Evolutionary conservation across 1,140 invertebrate genomes (phyloP), one percentile per base, ranked within the genome.

Genomic region (Megalopta genalis): DNA sequence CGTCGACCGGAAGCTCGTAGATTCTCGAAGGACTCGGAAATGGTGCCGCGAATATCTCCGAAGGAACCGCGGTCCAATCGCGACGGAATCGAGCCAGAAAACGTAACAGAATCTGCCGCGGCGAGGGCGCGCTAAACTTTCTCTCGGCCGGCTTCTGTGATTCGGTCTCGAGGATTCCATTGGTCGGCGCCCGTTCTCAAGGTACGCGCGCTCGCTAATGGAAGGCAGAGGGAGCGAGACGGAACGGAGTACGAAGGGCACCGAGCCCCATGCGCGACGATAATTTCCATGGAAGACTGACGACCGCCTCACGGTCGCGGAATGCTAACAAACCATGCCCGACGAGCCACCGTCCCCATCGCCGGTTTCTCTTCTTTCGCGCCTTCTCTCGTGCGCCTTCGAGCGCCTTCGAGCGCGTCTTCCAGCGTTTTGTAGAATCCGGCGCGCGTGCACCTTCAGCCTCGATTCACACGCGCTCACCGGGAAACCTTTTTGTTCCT

Each of bases 321-420:
- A 86, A 86, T 86, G 85, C 84, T 86, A 86, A 84, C 84, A 83
- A 81, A 81, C 84, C 70, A 78, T 80, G 85, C 77, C 76, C 66
- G 54, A 64, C 72, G 76, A 83, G 32, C n/a, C 63, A 80, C 49
- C 60, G 72, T 69, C 39, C 46, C 67, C 65, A 32, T 23, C 62
- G 67, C 46, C 16, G 49, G 60, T 78, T 85, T 68, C 77, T 74
- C 71, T 71, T 81, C 83, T 80, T 83, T 87, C 84, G 77, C 72
- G 65, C 69, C 75, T 84, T 74, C 75, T 52, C 75, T 64, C 46
- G 0, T 6, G 39, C 39, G 39, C 39, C 39, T 10, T 8, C 7
- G 7, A 42, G 39, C 42, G 42, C 42, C 42, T 12, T 12, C 10
- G 10, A 46, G 77, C 72, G 77, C 72, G 65, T 65, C 75, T 84